Percentiles rank a stretch among this genome's conserved stretches.
phyloP scores from a whole-genome alignment of 2,888 invertebrate genomes.

The Empis stercorea region DNA sequence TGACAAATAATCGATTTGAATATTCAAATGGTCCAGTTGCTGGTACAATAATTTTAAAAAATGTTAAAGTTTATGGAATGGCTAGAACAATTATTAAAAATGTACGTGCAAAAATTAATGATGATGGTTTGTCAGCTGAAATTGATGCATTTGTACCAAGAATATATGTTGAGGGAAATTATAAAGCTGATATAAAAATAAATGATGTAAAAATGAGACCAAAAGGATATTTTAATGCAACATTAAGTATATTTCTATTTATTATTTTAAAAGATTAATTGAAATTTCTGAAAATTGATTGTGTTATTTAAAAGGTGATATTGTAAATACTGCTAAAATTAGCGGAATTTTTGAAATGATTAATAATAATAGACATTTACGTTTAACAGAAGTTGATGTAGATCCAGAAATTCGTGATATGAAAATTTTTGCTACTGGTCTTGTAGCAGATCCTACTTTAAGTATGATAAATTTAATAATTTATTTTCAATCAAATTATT shows the following conservation, averaged over 20 bases:
- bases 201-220: constrained; percentile 48
- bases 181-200: constrained; percentile 47
- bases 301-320: constrained; percentile 37
- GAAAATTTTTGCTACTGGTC: constrained; percentile 44
- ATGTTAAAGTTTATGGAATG: constrained; percentile 44
- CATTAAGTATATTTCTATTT: constrained; percentile 42
- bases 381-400: constrained; percentile 46
- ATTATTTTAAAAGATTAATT: not conserved
- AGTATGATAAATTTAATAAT: constrained; percentile 40
- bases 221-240: constrained; percentile 43
- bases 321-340: constrained; percentile 44
- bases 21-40: constrained; percentile 26
- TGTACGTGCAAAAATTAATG: constrained; percentile 41
- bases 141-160: constrained; percentile 44
- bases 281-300: constrained; percentile 2
- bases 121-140: constrained; percentile 44
- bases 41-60: constrained; percentile 34
- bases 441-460: constrained; percentile 47
- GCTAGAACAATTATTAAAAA: constrained; percentile 41
- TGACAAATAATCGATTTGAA: constrained; percentile 25
- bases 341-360: constrained; percentile 44
- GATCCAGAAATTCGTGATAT: constrained; percentile 50
- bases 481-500: not conserved
- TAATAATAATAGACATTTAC: constrained; percentile 42
- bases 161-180: constrained; percentile 43